Percentiles rank a stretch among this genome's conserved stretches.
These are phyloP conservation scores for Phasia obesa DNA, from an alignment of 2,888 invertebrate genomes.

Conservation along the genomic window DNA sequence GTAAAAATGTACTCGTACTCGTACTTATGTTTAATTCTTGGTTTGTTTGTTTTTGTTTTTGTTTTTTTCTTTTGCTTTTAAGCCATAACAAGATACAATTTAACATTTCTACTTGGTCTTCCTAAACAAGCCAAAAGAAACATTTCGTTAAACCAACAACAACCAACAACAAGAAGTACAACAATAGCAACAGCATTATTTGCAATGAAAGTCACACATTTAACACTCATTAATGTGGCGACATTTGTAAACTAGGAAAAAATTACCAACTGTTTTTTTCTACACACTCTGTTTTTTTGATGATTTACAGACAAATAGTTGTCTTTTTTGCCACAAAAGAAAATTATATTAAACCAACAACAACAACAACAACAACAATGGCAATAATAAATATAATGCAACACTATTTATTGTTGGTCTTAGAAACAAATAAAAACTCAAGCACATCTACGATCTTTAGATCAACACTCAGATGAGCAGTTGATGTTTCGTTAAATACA, in stretches of 20 bases:
- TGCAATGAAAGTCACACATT: conserved; percentile 78
- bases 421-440: background rate
- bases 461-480: conserved; percentile 36
- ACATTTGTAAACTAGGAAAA: conserved; percentile 80
- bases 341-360: conserved; percentile 37
- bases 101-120: conserved; percentile 49
- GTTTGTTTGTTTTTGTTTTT: background rate
- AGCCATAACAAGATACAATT: conserved; percentile 67
- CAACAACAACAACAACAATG: conserved; percentile 21
- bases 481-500: conserved; percentile 37
- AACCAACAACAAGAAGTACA: conserved; percentile 1
- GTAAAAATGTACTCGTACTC: conserved; percentile 36
- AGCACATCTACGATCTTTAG: conserved; percentile 32
- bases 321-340: conserved; percentile 53
- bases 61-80: conserved; percentile 30
- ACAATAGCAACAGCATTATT: conserved; percentile 40
- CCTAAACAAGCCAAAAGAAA: conserved; percentile 44
- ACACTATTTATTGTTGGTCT: conserved; percentile 44
- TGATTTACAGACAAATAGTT: conserved; percentile 62
- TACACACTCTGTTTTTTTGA: conserved; percentile 42
- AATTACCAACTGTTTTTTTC: conserved; percentile 74
- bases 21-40: conserved; percentile 9
- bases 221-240: conserved; percentile 79
- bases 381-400: no score
- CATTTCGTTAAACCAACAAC: conserved; percentile 63